Evolutionary conservation across 2,113 vertebrate species (phyloP), one percentile per base, ranked within the genome.

Genomic region (Lichenostomus cassidix): DNA sequence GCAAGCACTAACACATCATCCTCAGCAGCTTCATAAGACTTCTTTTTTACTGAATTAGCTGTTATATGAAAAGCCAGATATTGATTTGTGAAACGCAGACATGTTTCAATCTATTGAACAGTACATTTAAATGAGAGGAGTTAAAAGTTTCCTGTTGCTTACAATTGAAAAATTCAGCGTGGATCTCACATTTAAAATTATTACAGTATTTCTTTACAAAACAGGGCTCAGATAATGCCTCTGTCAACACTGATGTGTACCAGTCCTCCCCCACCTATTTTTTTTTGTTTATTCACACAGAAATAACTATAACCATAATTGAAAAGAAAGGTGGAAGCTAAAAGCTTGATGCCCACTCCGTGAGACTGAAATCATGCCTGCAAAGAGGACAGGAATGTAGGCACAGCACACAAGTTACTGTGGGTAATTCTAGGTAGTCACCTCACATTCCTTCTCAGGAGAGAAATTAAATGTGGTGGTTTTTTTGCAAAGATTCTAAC

Each of bases 331-430:
- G 3, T n/a, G 21, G 37, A 60, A 80, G n/a, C 24, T 42, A 31
- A 39, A 82, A 88, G 42, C 56, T 70, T 63, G 44, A 23, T 49
- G 65, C 17, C 15, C 24, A 37, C 31, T 35, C 52, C 23, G 19
- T 58, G 55, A 76, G 50, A 73, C 24, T 9, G 41, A 71, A 83
- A 80, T 35, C 3, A 4, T 1, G 11, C 16, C 35, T 47, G 22
- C 19, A 25, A 41, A 67, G 37, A 12, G 42, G 31, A 80, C 0
- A 1, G 21, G 8, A n/a, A 64, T 1, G 18, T 1, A 58, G 47
- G 15, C 53, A 90, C 25, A 37, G 62, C 18, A 24, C 31, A 44
- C 29, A 21, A 2, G 2, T 50, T 15, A 49, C 15, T 27, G 18
- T 0, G 2, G 20, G 9, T 50, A 74, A 70, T 29, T 47, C 33